These are phyloP conservation scores for Bactericera cockerelli DNA, from an alignment of 1,140 invertebrate genomes.

Conservation along the genomic window DNA sequence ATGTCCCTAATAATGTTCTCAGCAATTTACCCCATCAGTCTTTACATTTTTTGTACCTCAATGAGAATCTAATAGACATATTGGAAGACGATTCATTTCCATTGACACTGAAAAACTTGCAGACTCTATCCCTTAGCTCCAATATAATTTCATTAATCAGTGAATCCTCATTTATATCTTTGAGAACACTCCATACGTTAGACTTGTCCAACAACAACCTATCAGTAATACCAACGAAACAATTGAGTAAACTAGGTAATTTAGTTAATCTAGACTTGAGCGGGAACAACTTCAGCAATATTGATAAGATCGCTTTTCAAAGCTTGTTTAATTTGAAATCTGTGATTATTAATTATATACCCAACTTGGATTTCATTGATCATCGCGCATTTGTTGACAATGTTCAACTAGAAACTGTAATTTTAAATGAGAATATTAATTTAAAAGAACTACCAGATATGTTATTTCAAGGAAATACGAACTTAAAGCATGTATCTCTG, in stretches of 20 bases:
- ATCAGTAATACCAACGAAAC: conserved; percentile 52
- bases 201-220: conserved; percentile 69
- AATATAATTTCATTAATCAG: conserved; percentile 55
- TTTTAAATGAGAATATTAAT: conserved; percentile 57
- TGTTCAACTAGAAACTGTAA: conserved; percentile 58
- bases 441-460: conserved; percentile 48
- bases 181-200: conserved; percentile 48
- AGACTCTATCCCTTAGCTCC: conserved; percentile 44
- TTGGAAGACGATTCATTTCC: conserved; percentile 49
- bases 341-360: conserved; percentile 44
- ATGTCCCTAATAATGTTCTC: conserved; percentile 41
- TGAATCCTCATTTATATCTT: conserved; percentile 46
- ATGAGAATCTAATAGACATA: conserved; percentile 52
- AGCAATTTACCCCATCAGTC: conserved; percentile 39
- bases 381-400: conserved; percentile 62
- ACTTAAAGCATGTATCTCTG: conserved; percentile 52
- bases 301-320: conserved; percentile 57
- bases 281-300: conserved; percentile 51
- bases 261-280: conserved; percentile 54
- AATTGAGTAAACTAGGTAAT: conserved; percentile 54
- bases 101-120: conserved; percentile 41
- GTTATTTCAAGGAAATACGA: conserved; percentile 57
- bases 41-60: conserved; percentile 44
- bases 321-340: conserved; percentile 59
- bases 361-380: conserved; percentile 24